Evolutionary conservation across 1,140 invertebrate species (phyloP).

Genomic region (Diuraphis noxia): DNA sequence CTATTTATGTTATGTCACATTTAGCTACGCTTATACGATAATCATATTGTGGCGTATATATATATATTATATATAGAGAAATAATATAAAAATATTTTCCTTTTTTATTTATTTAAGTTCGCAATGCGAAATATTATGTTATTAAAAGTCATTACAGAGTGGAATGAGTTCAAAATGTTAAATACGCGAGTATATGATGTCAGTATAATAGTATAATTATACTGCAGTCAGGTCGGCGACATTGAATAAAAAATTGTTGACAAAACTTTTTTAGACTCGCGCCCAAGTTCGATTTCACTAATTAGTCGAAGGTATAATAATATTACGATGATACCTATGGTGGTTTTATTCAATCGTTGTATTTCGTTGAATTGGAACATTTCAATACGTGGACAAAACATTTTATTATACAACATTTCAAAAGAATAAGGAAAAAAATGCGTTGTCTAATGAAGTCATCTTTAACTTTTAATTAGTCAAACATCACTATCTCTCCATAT

Average conservation of each 20-base stretch:
- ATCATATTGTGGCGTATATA: background rate
- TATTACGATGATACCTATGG: too few species aligned
- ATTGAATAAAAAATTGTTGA: background rate
- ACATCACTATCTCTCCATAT: slow-evolving; percentile 12
- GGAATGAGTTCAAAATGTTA: background rate
- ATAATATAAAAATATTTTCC: background rate
- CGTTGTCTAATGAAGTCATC: background rate
- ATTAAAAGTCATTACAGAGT: background rate
- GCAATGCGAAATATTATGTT: background rate
- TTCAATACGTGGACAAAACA: background rate
- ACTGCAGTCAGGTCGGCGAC: too few species aligned
- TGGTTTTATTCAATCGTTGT: background rate
- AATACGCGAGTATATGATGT: too few species aligned
- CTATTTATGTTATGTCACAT: background rate
- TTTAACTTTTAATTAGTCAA: slow-evolving; percentile 13
- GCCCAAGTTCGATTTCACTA: background rate
- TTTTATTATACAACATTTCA: background rate
- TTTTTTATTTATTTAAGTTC: background rate
- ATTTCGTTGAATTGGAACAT: background rate
- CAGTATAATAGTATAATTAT: too few species aligned
- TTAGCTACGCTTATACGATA: background rate
- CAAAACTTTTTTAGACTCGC: background rate
- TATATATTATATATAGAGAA: background rate
- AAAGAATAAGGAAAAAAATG: background rate
- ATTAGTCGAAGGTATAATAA: background rate